A percentile compares a stretch with the other conserved stretches of the same genome.
These are phyloP conservation scores for Aleadryas rufinucha DNA, from an alignment of 2,113 vertebrate genomes.

Conservation along the genomic window DNA sequence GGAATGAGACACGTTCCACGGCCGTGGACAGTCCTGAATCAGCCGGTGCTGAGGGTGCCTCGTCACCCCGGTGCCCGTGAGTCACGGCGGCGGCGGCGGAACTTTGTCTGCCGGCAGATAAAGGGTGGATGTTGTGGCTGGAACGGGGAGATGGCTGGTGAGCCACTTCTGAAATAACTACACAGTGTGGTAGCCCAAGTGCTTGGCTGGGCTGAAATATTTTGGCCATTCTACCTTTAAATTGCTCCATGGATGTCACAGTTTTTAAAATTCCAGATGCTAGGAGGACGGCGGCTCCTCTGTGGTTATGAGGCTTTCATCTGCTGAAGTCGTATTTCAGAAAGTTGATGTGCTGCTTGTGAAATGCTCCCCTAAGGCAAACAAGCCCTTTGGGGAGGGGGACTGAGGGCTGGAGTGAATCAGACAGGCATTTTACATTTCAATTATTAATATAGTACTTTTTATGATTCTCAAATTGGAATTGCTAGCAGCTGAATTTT, in stretches of 20 bases:
- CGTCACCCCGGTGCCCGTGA: neutral
- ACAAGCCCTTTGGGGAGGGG: neutral
- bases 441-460: conserved; percentile 20
- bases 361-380: conserved; percentile 34
- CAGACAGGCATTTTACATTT: conserved; percentile 14
- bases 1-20: neutral
- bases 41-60: neutral
- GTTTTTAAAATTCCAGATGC: neutral
- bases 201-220: neutral
- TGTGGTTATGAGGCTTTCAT: neutral
- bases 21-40: neutral
- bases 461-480: conserved; percentile 20
- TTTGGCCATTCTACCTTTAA: neutral
- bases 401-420: conserved; percentile 14
- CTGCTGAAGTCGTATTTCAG: neutral
- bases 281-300: neutral
- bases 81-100: neutral
- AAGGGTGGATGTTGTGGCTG: neutral
- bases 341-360: conserved; percentile 24
- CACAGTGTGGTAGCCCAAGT: rapidly evolving
- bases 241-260: neutral
- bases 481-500: conserved; percentile 32
- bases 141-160: neutral
- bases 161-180: neutral
- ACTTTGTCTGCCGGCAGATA: neutral